phyloP scores from a whole-genome alignment of 2,797 vertebrate species.

The Rhinophrynus dorsalis region DNA sequence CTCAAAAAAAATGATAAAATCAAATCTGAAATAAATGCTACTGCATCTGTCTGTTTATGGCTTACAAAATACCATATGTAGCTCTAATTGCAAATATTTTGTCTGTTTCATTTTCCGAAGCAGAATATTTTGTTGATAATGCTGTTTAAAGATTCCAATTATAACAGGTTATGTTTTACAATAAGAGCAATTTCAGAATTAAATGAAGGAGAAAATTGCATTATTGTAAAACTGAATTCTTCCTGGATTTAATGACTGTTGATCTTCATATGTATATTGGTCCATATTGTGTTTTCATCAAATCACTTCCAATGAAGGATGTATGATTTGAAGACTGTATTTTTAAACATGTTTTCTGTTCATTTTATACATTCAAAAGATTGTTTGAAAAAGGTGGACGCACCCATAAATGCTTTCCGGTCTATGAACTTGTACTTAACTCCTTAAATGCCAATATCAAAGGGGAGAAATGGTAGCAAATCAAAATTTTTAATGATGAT shows the following conservation, averaged over 20 bases:
- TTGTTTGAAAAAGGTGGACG: too few relatives aligned
- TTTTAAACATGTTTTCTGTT: not conserved
- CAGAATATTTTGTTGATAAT: conserved; percentile 45
- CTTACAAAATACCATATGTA: not conserved
- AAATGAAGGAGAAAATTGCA: conserved; percentile 45
- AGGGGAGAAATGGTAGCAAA: too few relatives aligned
- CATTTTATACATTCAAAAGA: too few relatives aligned
- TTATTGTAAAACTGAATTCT: conserved; percentile 48
- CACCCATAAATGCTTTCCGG: too few relatives aligned
- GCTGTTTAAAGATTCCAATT: conserved; percentile 51
- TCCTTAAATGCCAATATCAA: too few relatives aligned
- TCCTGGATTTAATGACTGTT: conserved; percentile 41
- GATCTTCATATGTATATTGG: conserved; percentile 42
- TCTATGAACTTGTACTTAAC: too few relatives aligned
- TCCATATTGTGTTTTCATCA: conserved; percentile 28
- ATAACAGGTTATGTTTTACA: conserved; percentile 50
- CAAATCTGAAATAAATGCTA: too few relatives aligned
- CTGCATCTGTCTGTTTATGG: not conserved
- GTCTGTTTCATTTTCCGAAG: conserved; percentile 40
- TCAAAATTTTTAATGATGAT: too few relatives aligned
- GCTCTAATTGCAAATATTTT: conserved; percentile 45
- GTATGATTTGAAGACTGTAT: not conserved
- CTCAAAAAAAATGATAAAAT: too few relatives aligned
- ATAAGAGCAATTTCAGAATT: conserved; percentile 49
- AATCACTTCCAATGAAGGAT: conserved; percentile 15